Percentiles rank a stretch among this genome's conserved stretches.
Conservation (phyloP, 2,113 vertebrate genomes). For the Scophthalmus maximus region DNA sequence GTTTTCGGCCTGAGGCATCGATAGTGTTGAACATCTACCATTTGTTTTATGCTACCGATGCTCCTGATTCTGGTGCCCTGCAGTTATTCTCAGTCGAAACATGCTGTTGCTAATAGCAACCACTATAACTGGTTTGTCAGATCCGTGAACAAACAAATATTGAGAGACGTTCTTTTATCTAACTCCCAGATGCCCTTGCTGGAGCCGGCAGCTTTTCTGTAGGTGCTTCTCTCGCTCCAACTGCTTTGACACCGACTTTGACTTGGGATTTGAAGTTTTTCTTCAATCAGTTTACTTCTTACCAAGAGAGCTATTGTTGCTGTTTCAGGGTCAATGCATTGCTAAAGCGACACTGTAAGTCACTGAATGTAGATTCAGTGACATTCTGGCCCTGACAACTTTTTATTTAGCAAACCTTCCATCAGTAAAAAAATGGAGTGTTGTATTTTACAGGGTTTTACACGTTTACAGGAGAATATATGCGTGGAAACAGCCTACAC, state of each 20-base stretch:
- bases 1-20: not conserved
- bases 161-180: not conserved
- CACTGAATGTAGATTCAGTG: no score
- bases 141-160: not conserved
- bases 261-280: not conserved
- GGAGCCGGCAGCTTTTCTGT: no score
- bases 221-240: not conserved
- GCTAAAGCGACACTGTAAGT: not conserved
- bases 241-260: not conserved
- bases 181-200: not conserved
- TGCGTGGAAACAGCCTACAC: no score
- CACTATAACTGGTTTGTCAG: not conserved
- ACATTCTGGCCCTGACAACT: no score
- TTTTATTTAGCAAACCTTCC: no score
- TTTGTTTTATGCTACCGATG: not conserved
- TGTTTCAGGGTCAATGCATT: not conserved
- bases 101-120: not conserved
- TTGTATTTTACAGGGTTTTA: no score
- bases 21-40: not conserved
- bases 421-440: no score
- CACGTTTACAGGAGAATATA: no score
- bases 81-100: not conserved
- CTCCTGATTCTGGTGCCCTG: not conserved
- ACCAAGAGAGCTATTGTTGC: not conserved
- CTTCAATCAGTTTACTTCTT: not conserved